Evolutionary conservation across 2,113 vertebrate genomes (phyloP).

Genomic region (Cinclus cinclus): DNA sequence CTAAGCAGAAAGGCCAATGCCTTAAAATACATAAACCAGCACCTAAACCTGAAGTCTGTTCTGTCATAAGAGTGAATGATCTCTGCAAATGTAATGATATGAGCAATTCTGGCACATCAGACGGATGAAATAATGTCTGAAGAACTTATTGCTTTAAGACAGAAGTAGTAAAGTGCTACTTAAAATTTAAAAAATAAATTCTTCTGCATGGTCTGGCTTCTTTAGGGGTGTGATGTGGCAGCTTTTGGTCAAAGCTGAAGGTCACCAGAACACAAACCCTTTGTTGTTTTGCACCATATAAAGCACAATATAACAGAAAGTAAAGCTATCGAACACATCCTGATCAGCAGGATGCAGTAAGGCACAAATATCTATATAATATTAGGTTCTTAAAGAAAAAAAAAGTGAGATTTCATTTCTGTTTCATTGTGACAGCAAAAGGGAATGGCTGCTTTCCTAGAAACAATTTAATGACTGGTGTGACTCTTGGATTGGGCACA

Average conservation of each 20-base stretch:
- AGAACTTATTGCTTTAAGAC: not conserved
- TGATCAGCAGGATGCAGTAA: not conserved
- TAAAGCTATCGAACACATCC: not conserved
- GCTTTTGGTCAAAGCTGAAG: not conserved
- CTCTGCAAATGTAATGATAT: not conserved
- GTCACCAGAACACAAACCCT: not conserved
- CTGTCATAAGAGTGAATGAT: not conserved
- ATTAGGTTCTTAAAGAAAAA: not conserved
- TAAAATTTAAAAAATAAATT: not conserved
- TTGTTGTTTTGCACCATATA: accelerated
- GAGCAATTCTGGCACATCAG: not conserved
- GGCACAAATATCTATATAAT: not conserved
- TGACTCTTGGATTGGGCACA: not conserved
- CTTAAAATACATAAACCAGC: not conserved
- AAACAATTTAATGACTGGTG: not conserved
- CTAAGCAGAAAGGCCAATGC: not conserved
- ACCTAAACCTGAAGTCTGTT: not conserved
- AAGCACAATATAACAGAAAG: not conserved
- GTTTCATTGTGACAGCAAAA: not conserved
- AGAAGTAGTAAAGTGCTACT: not conserved
- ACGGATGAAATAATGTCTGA: not conserved
- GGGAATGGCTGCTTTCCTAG: not conserved
- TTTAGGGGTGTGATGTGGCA: not conserved
- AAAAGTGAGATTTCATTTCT: not conserved
- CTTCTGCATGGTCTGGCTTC: not conserved